A percentile compares a stretch with the other conserved stretches of the same genome.
phyloP scores from a whole-genome alignment of 1,140 invertebrate species.

The Brachionus koreanus region DNA sequence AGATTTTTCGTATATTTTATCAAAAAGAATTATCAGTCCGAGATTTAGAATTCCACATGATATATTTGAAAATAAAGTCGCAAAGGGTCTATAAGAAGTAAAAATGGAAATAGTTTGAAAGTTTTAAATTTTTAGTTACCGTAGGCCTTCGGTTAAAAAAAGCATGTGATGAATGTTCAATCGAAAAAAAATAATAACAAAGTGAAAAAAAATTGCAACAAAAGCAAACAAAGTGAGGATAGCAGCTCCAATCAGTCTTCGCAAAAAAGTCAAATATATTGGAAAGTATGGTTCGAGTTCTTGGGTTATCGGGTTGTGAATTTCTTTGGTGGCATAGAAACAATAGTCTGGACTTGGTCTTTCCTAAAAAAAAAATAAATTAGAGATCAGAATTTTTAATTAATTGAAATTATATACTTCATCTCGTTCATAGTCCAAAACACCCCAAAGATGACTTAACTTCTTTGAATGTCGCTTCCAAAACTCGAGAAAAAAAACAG shows the following conservation, averaged over 20 bases:
- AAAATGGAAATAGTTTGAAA: background rate
- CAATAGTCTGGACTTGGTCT: constrained; percentile 57
- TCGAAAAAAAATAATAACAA: background rate
- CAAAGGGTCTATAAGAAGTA: background rate
- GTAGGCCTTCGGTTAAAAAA: constrained; percentile 31
- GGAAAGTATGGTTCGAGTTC: constrained; percentile 65
- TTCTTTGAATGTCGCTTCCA: constrained; percentile 90
- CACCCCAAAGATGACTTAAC: constrained; percentile 88
- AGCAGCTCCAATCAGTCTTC: background rate
- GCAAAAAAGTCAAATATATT: constrained; percentile 44
- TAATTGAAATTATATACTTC: constrained; percentile 60
- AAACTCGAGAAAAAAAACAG: constrained; percentile 88
- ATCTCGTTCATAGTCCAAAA: constrained; percentile 71
- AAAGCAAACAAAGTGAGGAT: background rate
- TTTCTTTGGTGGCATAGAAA: constrained; percentile 52
- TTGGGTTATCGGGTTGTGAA: constrained; percentile 58
- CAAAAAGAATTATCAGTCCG: constrained; percentile 16
- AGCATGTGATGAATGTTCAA: constrained; percentile 25
- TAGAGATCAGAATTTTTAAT: background rate
- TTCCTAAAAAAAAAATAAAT: background rate
- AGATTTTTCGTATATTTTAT: constrained; percentile 12
- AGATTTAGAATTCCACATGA: constrained; percentile 37
- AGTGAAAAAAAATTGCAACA: background rate
- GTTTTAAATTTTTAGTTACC: background rate
- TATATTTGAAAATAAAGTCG: constrained; percentile 29